Percentiles rank a stretch among this genome's conserved stretches.
Conservation (phyloP, 1,140 invertebrate genomes). For the Megalonaias nervosa region DNA sequence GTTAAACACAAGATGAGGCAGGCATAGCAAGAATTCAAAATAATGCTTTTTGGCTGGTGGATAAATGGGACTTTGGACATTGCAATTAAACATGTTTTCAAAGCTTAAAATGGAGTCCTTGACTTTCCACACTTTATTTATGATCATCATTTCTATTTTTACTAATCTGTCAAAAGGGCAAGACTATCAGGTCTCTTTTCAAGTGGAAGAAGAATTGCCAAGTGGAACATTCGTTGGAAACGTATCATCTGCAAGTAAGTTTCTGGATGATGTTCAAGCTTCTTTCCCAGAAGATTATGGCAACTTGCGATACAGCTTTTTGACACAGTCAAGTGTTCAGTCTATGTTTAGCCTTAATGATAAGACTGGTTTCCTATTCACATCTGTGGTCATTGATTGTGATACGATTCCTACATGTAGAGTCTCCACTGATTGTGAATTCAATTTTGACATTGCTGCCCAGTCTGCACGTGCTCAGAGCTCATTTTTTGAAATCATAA, state of each 20-base stretch:
- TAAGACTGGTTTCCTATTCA: constrained; percentile 18
- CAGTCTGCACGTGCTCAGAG: constrained; percentile 10
- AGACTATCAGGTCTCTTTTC: constrained; percentile 20
- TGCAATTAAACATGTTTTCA: too few species aligned
- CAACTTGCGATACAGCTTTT: constrained; percentile 19
- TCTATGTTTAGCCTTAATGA: constrained; percentile 38
- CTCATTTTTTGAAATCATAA: constrained; percentile 29
- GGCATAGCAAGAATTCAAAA: too few species aligned
- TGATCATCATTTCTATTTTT: constrained; percentile 2
- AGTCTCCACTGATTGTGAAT: constrained; percentile 4
- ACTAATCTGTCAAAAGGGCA: neutral
- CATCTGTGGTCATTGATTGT: constrained; percentile 25
- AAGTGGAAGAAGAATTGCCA: constrained; percentile 7
- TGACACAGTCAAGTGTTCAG: constrained; percentile 29
- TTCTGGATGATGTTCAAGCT: constrained; percentile 17
- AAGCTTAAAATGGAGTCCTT: too few species aligned
- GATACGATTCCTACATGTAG: constrained; percentile 17
- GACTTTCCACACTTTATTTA: neutral
- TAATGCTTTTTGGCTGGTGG: too few species aligned
- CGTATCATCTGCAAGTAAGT: constrained; percentile 23
- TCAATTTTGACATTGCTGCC: constrained; percentile 24
- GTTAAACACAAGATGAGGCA: too few species aligned
- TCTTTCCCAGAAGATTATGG: constrained; percentile 6
- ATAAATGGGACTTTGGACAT: too few species aligned
- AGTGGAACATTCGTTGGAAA: constrained; percentile 31